A percentile compares a stretch with the other conserved stretches of the same genome.
Conservation (phyloP, 2,888 invertebrate genomes). For the Polyommatus icarus region DNA sequence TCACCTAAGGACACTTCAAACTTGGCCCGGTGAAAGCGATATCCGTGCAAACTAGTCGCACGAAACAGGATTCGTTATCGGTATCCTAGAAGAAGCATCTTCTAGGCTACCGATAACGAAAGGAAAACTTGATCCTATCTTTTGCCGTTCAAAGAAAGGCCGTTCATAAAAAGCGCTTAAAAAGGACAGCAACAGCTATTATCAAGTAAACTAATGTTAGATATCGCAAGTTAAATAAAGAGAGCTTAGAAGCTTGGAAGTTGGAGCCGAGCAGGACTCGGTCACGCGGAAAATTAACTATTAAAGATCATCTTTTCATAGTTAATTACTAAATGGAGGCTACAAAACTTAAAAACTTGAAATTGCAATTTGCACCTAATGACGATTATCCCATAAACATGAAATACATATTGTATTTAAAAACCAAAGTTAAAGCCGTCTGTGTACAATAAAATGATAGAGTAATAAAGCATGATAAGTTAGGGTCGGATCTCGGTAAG, state of each 20-base stretch:
- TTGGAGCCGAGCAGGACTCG: neutral
- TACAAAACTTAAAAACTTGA: too few relatives aligned
- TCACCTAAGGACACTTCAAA: neutral
- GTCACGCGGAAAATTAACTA: neutral
- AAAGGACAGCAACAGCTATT: too few relatives aligned
- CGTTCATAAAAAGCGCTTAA: too few relatives aligned
- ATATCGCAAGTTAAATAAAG: neutral
- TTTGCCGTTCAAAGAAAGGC: too few relatives aligned
- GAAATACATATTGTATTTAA: neutral
- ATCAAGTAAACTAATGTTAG: neutral
- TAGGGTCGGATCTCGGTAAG: conserved; percentile 1
- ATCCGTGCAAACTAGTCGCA: neutral
- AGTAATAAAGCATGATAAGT: neutral
- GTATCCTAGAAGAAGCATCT: neutral
- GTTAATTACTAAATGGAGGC: too few relatives aligned
- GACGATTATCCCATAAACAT: neutral
- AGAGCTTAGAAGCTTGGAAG: neutral
- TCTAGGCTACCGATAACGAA: neutral
- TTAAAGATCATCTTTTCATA: neutral
- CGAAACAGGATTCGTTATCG: neutral
- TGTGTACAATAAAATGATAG: neutral
- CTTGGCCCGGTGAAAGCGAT: neutral
- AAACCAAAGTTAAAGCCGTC: neutral
- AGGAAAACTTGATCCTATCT: neutral
- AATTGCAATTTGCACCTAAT: neutral